Base-by-base conservation (phyloP, 2,888 invertebrate species). In the Oligia fasciuncula region DNA sequence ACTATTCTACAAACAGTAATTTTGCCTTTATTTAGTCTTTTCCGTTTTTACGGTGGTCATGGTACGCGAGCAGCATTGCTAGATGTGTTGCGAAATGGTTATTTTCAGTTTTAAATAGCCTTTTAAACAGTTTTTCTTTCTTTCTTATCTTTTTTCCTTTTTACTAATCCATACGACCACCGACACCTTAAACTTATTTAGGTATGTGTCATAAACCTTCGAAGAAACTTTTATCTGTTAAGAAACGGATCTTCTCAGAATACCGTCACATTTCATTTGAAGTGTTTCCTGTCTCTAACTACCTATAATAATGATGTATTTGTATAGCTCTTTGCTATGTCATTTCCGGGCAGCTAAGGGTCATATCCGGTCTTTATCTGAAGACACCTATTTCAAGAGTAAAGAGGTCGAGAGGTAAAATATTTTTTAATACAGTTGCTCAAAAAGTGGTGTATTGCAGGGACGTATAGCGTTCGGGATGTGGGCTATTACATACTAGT, bases 281-380 rank as follows among this genome's bases (percentile, higher is more conserved):
- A 71, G 51, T 78, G 43, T 23, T 81, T 71, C 81, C 81, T 66
- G 60, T 62, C 66, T 23, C 66, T 23, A 54, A 66, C 35, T 40
- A 40, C 5, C 40, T 40, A 54, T 60, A 77, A 29, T 54, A 51
- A 40, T 60, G 23, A 49, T 54, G 23, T 35, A 51, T 69, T 70
- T 71, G 66, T 83, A 68, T n/a, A 83, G 76, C 43, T 62, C 76
- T 83, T 76, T 76, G 77, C 77, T 76, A 23, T 23, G 68, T 49
- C 35, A 68, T 68, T 83, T 76, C 83, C 76, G 83, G 77, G 0
- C 76, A 46, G 54, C 46, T 62, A 76, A 46, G 23, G 40, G 43
- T 46, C 62, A 76, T 63, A 46, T 83, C 76, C 83, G 76, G 67
- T 62, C 29, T 68, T 68, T 14, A 40, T 69, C 4, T 83, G 54